phyloP scores from a whole-genome alignment of 2,888 invertebrate species.

The Drosophila prostipennis region DNA sequence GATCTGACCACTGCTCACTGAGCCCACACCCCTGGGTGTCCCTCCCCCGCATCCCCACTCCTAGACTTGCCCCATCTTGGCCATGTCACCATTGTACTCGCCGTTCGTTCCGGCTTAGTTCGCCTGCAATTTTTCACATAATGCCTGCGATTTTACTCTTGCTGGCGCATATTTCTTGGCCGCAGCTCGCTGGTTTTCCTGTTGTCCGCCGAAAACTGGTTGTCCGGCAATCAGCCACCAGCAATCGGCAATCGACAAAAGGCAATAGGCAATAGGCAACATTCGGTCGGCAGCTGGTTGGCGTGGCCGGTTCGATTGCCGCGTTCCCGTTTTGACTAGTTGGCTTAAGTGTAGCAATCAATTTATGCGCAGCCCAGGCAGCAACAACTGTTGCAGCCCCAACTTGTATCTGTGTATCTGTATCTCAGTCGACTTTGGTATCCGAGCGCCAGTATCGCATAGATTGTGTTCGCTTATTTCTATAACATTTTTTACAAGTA shows the following conservation, averaged over 20 bases:
- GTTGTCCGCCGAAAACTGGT: constrained; percentile 21
- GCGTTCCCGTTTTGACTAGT: constrained; percentile 65
- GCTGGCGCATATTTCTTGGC: constrained; percentile 56
- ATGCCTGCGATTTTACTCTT: constrained; percentile 35
- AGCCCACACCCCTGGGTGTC: neutral
- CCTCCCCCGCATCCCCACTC: constrained; percentile 10
- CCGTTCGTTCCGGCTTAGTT: constrained; percentile 40
- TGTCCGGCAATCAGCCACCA: constrained; percentile 3
- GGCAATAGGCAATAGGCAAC: neutral
- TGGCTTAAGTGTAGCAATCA: constrained; percentile 70
- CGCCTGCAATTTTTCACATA: constrained; percentile 46
- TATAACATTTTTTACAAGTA: constrained; percentile 54
- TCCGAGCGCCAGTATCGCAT: constrained; percentile 21
- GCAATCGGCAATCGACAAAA: neutral
- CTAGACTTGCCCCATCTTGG: constrained; percentile 28
- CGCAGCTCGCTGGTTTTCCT: constrained; percentile 58
- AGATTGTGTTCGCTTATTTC: constrained; percentile 52
- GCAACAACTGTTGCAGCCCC: constrained; percentile 55
- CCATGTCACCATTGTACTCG: constrained; percentile 43
- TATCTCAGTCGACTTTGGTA: constrained; percentile 26
- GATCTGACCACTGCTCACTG: constrained; percentile 41
- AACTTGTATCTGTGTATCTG: constrained; percentile 5
- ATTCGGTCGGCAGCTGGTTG: constrained; percentile 40
- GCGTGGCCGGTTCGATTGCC: constrained; percentile 66
- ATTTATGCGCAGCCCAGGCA: constrained; percentile 47